phyloP scores from a whole-genome alignment of 2,888 invertebrate genomes.

The Hydroisotoma schaefferi region DNA sequence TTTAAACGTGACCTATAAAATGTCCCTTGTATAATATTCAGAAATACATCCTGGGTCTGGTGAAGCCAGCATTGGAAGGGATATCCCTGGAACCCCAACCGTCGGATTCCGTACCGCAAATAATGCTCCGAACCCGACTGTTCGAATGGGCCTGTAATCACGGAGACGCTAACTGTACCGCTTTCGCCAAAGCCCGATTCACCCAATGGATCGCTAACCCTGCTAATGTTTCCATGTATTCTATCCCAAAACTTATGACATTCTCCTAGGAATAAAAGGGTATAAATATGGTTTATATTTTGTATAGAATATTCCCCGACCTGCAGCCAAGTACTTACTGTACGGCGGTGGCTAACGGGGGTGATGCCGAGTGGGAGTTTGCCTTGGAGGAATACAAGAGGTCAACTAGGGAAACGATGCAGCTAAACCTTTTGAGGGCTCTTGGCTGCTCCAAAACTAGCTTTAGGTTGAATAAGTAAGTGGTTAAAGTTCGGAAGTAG shows the following conservation, averaged over 20 bases:
- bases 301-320: constrained; percentile 33
- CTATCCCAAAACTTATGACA: not conserved
- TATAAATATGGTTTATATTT: not conserved
- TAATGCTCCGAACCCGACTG: constrained; percentile 35
- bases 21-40: constrained; percentile 9
- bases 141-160: constrained; percentile 43
- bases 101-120: constrained; percentile 21
- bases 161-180: constrained; percentile 27
- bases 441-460: constrained; percentile 36
- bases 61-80: constrained; percentile 20
- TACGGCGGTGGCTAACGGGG: constrained; percentile 39
- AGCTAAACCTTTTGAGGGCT: constrained; percentile 31
- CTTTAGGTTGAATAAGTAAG: constrained; percentile 24
- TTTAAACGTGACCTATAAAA: no score
- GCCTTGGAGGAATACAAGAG: constrained; percentile 26
- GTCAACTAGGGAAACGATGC: constrained; percentile 19
- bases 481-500: no score
- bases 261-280: not conserved
- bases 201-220: constrained; percentile 27
- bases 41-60: constrained; percentile 35
- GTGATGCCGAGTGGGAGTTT: constrained; percentile 34
- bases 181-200: constrained; percentile 24
- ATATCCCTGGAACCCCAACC: constrained; percentile 30
- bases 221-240: not conserved
- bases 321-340: constrained; percentile 41